Conservation (phyloP, 2,113 vertebrate genomes). For the Ptyas mucosa region DNA sequence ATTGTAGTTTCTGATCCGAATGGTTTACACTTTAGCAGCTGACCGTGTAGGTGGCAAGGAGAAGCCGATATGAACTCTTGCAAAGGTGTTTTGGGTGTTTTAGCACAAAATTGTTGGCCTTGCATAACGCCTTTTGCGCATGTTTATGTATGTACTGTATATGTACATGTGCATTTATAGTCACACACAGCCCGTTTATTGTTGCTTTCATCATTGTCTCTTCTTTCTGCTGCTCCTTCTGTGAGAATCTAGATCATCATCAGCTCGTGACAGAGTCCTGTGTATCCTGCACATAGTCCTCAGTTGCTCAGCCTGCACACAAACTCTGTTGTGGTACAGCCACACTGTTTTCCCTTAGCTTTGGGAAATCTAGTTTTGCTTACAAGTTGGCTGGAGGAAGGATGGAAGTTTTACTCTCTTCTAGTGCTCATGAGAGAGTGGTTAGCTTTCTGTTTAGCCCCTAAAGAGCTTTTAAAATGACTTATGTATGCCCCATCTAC, state of each 20-base stretch:
- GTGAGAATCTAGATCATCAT: neutral
- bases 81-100: neutral
- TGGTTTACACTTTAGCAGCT: constrained; percentile 17
- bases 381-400: neutral
- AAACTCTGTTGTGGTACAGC: neutral
- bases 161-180: neutral
- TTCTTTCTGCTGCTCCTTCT: neutral
- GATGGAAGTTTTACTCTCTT: neutral
- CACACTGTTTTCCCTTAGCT: neutral
- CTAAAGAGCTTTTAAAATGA: neutral
- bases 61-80: neutral
- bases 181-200: neutral
- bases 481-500: neutral
- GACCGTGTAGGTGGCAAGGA: neutral
- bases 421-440: neutral
- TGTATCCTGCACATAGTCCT: neutral
- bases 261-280: neutral
- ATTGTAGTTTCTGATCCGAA: neutral
- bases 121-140: neutral
- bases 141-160: neutral
- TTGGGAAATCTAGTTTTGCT: neutral
- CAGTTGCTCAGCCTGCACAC: neutral
- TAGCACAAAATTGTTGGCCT: too few species aligned
- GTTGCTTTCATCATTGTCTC: neutral
- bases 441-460: neutral